Evolutionary conservation across 1,140 invertebrate genomes (phyloP).

Genomic region (Branchinecta lindahli): DNA sequence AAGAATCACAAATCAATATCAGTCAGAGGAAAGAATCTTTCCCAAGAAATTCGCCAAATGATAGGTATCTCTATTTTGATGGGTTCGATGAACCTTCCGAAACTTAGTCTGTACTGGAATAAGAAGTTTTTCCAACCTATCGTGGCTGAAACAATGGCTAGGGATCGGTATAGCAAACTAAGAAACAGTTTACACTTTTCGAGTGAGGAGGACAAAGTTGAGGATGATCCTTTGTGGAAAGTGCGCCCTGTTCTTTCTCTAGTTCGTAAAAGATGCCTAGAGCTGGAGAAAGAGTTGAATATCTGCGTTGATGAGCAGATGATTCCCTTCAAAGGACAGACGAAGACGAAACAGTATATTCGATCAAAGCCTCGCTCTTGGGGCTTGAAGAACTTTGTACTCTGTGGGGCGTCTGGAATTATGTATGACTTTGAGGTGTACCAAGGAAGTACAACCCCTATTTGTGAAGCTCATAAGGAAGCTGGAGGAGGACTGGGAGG

Average conservation of each 20-base stretch:
- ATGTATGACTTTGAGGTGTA: slow-evolving; percentile 26
- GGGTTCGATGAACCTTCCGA: not conserved
- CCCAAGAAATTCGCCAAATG: not conserved
- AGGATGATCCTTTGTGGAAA: not conserved
- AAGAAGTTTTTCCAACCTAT: not conserved
- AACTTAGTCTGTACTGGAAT: not conserved
- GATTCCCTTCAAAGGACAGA: slow-evolving; percentile 24
- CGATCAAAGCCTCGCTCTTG: slow-evolving; percentile 25
- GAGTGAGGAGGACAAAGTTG: not conserved
- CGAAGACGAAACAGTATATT: slow-evolving; percentile 25
- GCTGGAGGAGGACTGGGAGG: slow-evolving; percentile 22
- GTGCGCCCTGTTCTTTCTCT: slow-evolving; percentile 24
- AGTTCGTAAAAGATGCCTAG: slow-evolving; percentile 24
- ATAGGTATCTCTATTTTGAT: not conserved
- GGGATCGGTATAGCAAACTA: not conserved
- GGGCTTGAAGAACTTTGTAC: slow-evolving; percentile 21
- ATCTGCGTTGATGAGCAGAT: slow-evolving; percentile 27
- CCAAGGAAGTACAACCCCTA: slow-evolving; percentile 25
- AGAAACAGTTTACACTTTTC: not conserved
- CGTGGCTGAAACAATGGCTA: not conserved
- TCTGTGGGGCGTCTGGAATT: slow-evolving; percentile 20
- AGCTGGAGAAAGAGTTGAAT: slow-evolving; percentile 23
- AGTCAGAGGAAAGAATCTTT: not conserved
- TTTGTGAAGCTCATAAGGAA: slow-evolving; percentile 20
- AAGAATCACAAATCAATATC: not conserved